Evolutionary conservation across 1,140 invertebrate species (phyloP), one percentile per base, ranked within the genome.

Genomic region (Batillaria attramentaria): DNA sequence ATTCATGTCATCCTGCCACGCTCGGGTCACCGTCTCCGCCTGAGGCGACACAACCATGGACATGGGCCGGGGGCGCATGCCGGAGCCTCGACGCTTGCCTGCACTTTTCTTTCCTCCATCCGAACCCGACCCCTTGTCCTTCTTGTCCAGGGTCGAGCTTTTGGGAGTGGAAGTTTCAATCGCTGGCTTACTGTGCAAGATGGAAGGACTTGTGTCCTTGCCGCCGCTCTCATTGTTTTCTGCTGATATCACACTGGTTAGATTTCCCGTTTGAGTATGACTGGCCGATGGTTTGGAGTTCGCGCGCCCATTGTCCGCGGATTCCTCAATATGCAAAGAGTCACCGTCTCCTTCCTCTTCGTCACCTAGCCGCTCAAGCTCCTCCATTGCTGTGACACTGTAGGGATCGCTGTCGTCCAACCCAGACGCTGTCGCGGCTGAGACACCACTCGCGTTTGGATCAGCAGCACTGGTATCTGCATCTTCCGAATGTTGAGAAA

Each of bases 321-420:
- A n/a, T n/a, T n/a, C n/a, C n/a, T n/a, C n/a, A n/a, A n/a, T n/a
- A n/a, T n/a, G n/a, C n/a, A n/a, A n/a, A n/a, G n/a, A n/a, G n/a
- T n/a, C n/a, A n/a, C n/a, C n/a, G n/a, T n/a, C n/a, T n/a, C n/a
- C 68, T 28, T 70, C 68, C 0, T 69, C 66, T 41, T 69, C 66
- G 39, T 70, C 41, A 10, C 84, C 85, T 24, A 90, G 69, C 60
- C 82, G 86, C 82, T 90, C 89, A 42, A 90, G 79, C 79, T 90
- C 88, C 54, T 88, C 88, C 88, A 90, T 89, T 3, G 89, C 89
- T 46, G 82, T 85, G 35, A 86, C 84, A 73, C 89, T 90, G 74
- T 89, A 90, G 0, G 83, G 84, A 77, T 90, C 89, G 54, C 60
- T 81, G 35, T 87, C 86, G 18, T 8, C 46, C 18, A 79, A 79